Base-by-base conservation (phyloP, 2,113 vertebrate genomes). In the Amia ocellicauda region DNA sequence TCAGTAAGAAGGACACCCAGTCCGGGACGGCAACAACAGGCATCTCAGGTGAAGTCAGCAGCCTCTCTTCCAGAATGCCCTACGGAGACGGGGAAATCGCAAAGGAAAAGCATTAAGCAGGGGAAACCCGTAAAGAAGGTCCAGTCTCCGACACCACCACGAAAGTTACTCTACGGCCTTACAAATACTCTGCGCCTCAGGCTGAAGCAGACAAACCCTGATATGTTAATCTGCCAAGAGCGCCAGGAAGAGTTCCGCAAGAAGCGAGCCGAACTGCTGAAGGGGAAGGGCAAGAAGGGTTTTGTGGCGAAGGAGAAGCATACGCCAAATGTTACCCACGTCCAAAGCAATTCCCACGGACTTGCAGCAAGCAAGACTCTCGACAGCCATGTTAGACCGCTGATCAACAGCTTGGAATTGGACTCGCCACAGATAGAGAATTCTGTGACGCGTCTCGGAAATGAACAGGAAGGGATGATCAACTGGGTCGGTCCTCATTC, bases 181-280 rank as follows among this genome's bases (percentile, higher is more conserved):
- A 97, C 94, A 20, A 92, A 92, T 57, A 92, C 94, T 0, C 79
- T 95, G 51, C 82, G 84, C 54, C 80, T 98, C 9, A 90, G 93
- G 43, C 72, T 94, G 50, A 86, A 91, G 76, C 79, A 80, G 42
- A 81, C 83, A 61, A 89, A 90, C 55, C 80, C 87, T 0, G 68
- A 57, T 19, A 78, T 78, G 53, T 67, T 80, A 40, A 62, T 78
- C 58, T 65, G 66, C 10, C 86, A 84, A n/a, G 90, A 97, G 73
- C 90, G 79, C 52, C 77, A 69, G 42, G 84, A 88, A 41, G 71
- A 79, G 52, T 75, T 63, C 36, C 78, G 86, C 49, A 89, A 80
- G 74, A 83, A 69, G 5, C 78, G 79, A 63, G 52, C 71, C 7
- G 73, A 70, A 4, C 40, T 74, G 26, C 43, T 70, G 22, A 80